Evolutionary conservation across 2,888 invertebrate species (phyloP).

Genomic region (Neoascia interrupta): DNA sequence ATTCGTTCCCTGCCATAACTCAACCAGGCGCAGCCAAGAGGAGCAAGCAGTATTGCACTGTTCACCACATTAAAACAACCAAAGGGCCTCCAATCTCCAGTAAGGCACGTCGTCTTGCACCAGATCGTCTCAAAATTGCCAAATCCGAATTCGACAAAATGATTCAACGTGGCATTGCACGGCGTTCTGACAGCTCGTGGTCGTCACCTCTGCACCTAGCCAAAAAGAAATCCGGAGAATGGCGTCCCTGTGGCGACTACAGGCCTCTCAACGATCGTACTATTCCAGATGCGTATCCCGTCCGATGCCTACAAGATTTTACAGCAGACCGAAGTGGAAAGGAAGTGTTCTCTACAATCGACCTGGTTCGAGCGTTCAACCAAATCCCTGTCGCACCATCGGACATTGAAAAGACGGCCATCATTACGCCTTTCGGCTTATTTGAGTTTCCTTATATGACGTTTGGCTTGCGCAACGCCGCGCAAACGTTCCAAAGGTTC

Average conservation of each 20-base stretch:
- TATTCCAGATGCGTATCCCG: constrained; percentile 74
- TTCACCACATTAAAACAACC: constrained; percentile 20
- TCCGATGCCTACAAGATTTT: too few relatives aligned
- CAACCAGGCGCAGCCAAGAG: constrained; percentile 7
- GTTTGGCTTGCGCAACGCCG: constrained; percentile 76
- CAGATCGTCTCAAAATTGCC: constrained; percentile 23
- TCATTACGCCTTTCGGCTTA: constrained; percentile 74
- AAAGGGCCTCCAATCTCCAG: constrained; percentile 14
- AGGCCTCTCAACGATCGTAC: constrained; percentile 68
- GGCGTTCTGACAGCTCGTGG: constrained; percentile 20
- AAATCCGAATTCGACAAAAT: constrained; percentile 34
- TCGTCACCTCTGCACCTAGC: constrained; percentile 6
- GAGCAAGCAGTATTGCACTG: not conserved
- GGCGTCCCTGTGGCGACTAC: constrained; percentile 56
- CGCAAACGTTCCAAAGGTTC: constrained; percentile 75
- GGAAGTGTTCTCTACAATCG: too few relatives aligned
- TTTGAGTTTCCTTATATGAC: constrained; percentile 74
- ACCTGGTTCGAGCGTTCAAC: too few relatives aligned
- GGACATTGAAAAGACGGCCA: constrained; percentile 48
- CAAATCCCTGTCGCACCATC: constrained; percentile 42
- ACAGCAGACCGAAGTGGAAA: too few relatives aligned
- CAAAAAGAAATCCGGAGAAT: constrained; percentile 4
- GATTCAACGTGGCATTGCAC: constrained; percentile 23
- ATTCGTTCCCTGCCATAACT: constrained; percentile 12
- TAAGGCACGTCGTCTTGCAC: constrained; percentile 21